These are phyloP conservation scores for Punctoribates punctum DNA, from an alignment of 2,888 invertebrate species.

Conservation along the genomic window DNA sequence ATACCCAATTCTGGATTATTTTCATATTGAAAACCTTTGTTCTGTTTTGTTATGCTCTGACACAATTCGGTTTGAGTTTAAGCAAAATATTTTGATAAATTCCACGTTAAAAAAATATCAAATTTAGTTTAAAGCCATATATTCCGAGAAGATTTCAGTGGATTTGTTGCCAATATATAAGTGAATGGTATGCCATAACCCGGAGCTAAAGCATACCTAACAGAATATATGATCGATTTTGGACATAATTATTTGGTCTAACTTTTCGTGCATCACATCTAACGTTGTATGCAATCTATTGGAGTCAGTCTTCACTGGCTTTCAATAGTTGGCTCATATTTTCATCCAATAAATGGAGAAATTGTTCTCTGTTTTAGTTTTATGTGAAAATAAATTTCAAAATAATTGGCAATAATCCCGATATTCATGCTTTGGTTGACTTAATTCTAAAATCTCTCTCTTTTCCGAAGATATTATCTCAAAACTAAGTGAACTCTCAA, in stretches of 20 bases:
- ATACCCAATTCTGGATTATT: conserved; percentile 26
- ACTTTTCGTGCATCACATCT: conserved; percentile 17
- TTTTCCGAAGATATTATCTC: neutral
- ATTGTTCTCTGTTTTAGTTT: too few relatives aligned
- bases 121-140: neutral
- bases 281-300: neutral
- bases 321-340: too few relatives aligned
- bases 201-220: neutral
- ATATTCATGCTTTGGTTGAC: neutral
- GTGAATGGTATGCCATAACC: conserved; percentile 27
- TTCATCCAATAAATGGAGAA: too few relatives aligned
- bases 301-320: neutral
- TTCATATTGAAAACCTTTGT: neutral
- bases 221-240: conserved; percentile 35
- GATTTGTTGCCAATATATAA: conserved; percentile 21
- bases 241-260: conserved; percentile 25
- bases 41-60: neutral
- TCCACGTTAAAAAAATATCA: neutral
- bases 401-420: too few relatives aligned
- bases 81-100: conserved; percentile 35
- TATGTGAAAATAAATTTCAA: too few relatives aligned
- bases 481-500: conserved; percentile 13
- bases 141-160: too few relatives aligned
- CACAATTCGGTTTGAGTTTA: conserved; percentile 1
- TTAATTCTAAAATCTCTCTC: neutral